Evolutionary conservation across 2,888 invertebrate species (phyloP), one percentile per base, ranked within the genome.

Genomic region (Caenorhabditis drosophilae): DNA sequence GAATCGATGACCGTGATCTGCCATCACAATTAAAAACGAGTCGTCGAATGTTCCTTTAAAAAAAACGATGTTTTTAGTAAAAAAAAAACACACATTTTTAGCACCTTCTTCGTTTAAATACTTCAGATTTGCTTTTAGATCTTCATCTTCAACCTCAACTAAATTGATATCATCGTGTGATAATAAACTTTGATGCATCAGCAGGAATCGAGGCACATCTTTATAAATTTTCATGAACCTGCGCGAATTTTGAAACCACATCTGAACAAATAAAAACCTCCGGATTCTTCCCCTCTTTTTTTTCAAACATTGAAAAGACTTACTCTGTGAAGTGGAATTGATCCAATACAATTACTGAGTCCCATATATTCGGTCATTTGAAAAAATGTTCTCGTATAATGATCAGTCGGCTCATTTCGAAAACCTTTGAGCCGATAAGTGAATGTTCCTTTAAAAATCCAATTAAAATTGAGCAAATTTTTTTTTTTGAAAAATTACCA

Each of bases 1-100:
- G 84, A 91, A 93, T 82, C 93, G 89, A 61, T 90, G 90, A 0
- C 95, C 95, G 84, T 96, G 95, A 85, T 96, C 95, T 4, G 92
- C 90, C 92, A 95, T 92, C 2, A 95, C 83, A 53, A 95, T 89
- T 0, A 96, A 85, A 68, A 95, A 82, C 0, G 94, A 92, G 75
- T 92, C 89, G 66, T 93, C 89, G 18, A 93, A 85, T 36, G 89
- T 85, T 0, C 89, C 89, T 58, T 7, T 44, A 22, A 38, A 51
- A 20, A 3, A 20, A 12, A 11, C 4, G 11, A 9, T 16, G 15
- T 36, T 49, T 49, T 20, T 12, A 36, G 18, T 2, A n/a, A n/a
- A n/a, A n/a, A n/a, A n/a, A n/a, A n/a, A n/a, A n/a, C n/a, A n/a
- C n/a, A n/a, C n/a, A n/a, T n/a, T n/a, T n/a, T n/a, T n/a, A n/a